Conservation (phyloP, 2,888 invertebrate species). For the Oegoconia quadripuncta region DNA sequence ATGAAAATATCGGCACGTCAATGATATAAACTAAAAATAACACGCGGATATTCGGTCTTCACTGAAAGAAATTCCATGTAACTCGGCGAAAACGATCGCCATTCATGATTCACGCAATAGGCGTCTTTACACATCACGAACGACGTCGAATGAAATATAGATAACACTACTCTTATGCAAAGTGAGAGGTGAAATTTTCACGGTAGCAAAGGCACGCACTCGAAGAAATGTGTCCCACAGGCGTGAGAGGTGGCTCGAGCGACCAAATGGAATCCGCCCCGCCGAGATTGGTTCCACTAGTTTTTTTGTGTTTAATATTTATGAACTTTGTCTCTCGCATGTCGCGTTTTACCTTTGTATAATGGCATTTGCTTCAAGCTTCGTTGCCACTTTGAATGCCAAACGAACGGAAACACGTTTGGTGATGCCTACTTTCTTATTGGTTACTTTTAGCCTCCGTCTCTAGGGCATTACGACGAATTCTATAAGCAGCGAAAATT, state of each 20-base stretch:
- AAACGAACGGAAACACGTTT: conserved; percentile 49
- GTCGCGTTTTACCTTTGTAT: conserved; percentile 58
- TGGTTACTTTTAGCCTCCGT: conserved; percentile 13
- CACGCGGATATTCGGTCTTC: conserved; percentile 29
- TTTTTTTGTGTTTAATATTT: conserved; percentile 72
- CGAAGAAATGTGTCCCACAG: conserved; percentile 54
- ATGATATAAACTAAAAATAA: conserved; percentile 36
- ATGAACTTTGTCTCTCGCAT: conserved; percentile 60
- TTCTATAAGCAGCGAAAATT: no score
- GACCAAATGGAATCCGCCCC: conserved; percentile 60
- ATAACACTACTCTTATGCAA: conserved; percentile 65
- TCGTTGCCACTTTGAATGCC: conserved; percentile 52
- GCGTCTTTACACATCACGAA: conserved; percentile 59
- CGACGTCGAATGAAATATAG: conserved; percentile 58
- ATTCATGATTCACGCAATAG: conserved; percentile 70
- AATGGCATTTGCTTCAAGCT: conserved; percentile 61
- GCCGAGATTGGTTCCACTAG: conserved; percentile 66
- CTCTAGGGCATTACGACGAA: no score
- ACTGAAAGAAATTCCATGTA: conserved; percentile 47
- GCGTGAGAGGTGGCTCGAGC: conserved; percentile 41
- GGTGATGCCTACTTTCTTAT: conserved; percentile 40
- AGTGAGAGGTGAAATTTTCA: conserved; percentile 62
- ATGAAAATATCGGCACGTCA: conserved; percentile 30
- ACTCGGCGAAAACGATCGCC: conserved; percentile 57
- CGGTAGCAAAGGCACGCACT: conserved; percentile 52